Evolutionary conservation across 1,140 invertebrate genomes (phyloP).

Genomic region (Bursaphelenchus mucronatus): DNA sequence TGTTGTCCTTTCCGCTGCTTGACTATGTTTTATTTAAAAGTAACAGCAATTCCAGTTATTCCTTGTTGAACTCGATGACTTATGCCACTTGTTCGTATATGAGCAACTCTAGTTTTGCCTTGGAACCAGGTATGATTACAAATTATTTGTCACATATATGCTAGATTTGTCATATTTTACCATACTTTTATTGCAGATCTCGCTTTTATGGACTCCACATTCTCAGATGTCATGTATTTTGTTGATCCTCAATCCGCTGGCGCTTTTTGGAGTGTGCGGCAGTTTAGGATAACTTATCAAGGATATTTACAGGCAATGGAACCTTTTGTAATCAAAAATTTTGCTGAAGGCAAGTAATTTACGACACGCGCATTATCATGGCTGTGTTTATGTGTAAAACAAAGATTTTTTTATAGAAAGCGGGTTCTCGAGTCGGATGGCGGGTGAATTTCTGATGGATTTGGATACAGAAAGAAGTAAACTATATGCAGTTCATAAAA

Average conservation of each 20-base stretch:
- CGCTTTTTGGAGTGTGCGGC: conserved; percentile 31
- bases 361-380: neutral
- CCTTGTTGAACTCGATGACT: conserved; percentile 26
- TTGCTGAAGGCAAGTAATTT: conserved; percentile 25
- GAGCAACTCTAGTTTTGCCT: conserved; percentile 24
- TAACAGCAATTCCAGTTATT: conserved; percentile 25
- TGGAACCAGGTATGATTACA: conserved; percentile 30
- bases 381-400: conserved; percentile 8
- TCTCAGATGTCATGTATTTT: conserved; percentile 38
- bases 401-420: conserved; percentile 2
- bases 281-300: conserved; percentile 32
- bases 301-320: conserved; percentile 38
- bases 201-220: conserved; percentile 38
- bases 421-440: conserved; percentile 7
- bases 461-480: conserved; percentile 25
- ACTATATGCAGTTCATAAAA: conserved; percentile 25
- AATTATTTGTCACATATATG: neutral
- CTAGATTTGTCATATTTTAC: neutral
- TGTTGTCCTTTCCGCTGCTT: neutral
- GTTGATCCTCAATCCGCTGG: conserved; percentile 36
- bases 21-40: neutral
- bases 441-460: conserved; percentile 14
- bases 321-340: conserved; percentile 37
- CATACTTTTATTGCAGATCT: conserved; percentile 22
- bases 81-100: conserved; percentile 38